Conservation (phyloP, 2,113 vertebrate species). For the Sinocyclocheilus anshuiensis region DNA sequence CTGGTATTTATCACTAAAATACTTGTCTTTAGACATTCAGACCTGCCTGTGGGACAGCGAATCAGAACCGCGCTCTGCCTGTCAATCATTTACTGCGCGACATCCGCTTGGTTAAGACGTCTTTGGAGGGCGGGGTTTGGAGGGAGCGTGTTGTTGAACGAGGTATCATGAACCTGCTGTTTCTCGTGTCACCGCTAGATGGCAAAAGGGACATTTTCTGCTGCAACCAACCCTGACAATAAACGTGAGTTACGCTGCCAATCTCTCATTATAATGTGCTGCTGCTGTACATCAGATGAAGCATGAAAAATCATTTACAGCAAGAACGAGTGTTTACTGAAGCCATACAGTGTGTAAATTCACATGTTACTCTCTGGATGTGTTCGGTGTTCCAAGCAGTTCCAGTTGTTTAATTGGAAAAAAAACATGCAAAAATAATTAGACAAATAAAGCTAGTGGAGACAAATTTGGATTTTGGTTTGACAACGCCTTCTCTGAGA, state of each 20-base stretch:
- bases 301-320: not conserved
- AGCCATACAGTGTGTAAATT: not conserved
- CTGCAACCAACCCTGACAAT: not conserved
- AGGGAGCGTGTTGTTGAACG: not conserved
- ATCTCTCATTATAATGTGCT: not conserved
- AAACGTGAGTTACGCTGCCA: not conserved
- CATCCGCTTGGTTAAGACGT: not conserved
- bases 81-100: not conserved
- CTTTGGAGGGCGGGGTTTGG: not conserved
- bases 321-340: not conserved
- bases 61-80: not conserved
- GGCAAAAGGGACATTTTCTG: constrained; percentile 28
- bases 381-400: not conserved
- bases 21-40: not conserved
- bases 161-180: not conserved
- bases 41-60: not conserved
- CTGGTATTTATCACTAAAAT: not conserved
- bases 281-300: not conserved
- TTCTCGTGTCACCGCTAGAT: constrained; percentile 36
- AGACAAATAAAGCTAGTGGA: not conserved
- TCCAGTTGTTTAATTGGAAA: not conserved
- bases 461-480: not conserved
- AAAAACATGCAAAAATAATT: not conserved
- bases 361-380: not conserved
- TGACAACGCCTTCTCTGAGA: not conserved